Conservation (phyloP, 1,140 invertebrate species). For the Scaptomyza montana region DNA sequence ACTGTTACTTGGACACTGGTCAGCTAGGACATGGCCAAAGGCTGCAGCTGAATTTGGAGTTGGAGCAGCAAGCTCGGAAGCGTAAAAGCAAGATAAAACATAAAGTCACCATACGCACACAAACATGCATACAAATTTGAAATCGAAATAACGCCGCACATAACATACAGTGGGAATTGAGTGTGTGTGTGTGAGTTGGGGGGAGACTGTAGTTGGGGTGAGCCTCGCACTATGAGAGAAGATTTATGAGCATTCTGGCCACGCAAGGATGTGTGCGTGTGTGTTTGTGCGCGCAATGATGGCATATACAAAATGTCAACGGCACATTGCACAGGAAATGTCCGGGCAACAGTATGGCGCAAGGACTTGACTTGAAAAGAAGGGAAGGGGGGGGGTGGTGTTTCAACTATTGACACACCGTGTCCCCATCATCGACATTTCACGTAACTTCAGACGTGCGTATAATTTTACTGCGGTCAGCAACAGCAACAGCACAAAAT, state of each 20-base stretch:
- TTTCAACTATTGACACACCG: slow-evolving; percentile 66
- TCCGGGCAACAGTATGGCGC: background rate
- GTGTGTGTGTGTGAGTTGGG: background rate
- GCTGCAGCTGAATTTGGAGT: slow-evolving; percentile 1
- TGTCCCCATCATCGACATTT: slow-evolving; percentile 58
- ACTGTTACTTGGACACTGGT: background rate
- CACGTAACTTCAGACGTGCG: slow-evolving; percentile 75
- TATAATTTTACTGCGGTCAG: slow-evolving; percentile 77
- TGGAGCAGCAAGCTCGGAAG: slow-evolving; percentile 45
- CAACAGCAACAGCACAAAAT: slow-evolving; percentile 13
- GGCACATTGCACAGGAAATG: slow-evolving; percentile 38
- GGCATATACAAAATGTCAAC: slow-evolving; percentile 45
- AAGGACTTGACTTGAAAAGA: background rate
- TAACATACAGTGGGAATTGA: background rate
- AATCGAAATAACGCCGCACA: slow-evolving; percentile 48
- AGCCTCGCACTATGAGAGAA: slow-evolving; percentile 20
- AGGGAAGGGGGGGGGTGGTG: slow-evolving; percentile 12
- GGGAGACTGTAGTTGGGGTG: background rate
- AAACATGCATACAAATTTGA: slow-evolving; percentile 35
- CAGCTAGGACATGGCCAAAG: slow-evolving; percentile 7
- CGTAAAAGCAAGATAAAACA: slow-evolving; percentile 75
- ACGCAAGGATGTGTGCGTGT: background rate
- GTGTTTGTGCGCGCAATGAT: slow-evolving; percentile 20
- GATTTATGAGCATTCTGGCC: slow-evolving; percentile 55
- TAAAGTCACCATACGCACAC: slow-evolving; percentile 40